Conservation (phyloP, 2,113 vertebrate species). For the Pipa parva region DNA sequence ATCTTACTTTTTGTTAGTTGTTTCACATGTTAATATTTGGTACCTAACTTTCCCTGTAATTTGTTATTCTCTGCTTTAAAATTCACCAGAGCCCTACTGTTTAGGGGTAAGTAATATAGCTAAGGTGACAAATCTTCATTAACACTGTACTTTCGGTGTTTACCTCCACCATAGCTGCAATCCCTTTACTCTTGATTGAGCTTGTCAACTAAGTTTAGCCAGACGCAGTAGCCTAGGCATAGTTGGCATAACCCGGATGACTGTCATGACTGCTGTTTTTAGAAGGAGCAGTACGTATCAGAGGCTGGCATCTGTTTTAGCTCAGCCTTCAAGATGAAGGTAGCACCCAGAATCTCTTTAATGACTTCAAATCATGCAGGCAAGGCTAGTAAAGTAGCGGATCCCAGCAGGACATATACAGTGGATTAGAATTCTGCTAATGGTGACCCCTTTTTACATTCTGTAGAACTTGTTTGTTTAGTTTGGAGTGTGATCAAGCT, state of each 20-base stretch:
- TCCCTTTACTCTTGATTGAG: conserved; percentile 67
- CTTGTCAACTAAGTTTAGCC: conserved; percentile 86
- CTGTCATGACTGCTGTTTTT: conserved; percentile 90
- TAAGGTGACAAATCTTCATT: conserved; percentile 19
- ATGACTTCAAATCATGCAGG: conserved; percentile 45
- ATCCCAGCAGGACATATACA: conserved; percentile 24
- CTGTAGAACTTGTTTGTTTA: conserved; percentile 48
- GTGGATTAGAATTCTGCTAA: conserved; percentile 38
- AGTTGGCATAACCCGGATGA: conserved; percentile 84
- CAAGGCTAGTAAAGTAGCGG: conserved; percentile 24
- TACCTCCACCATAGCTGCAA: conserved; percentile 55
- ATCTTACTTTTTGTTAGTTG: too few relatives aligned
- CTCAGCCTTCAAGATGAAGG: conserved; percentile 66
- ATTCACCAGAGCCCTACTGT: too few relatives aligned
- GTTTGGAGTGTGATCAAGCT: neutral
- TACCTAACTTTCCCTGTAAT: too few relatives aligned
- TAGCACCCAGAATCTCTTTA: conserved; percentile 54
- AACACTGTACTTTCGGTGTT: conserved; percentile 55
- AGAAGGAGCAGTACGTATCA: conserved; percentile 73
- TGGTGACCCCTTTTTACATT: conserved; percentile 45
- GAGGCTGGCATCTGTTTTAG: conserved; percentile 74
- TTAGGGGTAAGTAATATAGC: neutral
- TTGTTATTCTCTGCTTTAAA: too few relatives aligned
- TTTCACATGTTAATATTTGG: too few relatives aligned
- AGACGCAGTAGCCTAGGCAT: conserved; percentile 76